These are phyloP conservation scores for Phoenoteleia sp. DNA, from an alignment of 2,888 invertebrate species.

Conservation along the genomic window DNA sequence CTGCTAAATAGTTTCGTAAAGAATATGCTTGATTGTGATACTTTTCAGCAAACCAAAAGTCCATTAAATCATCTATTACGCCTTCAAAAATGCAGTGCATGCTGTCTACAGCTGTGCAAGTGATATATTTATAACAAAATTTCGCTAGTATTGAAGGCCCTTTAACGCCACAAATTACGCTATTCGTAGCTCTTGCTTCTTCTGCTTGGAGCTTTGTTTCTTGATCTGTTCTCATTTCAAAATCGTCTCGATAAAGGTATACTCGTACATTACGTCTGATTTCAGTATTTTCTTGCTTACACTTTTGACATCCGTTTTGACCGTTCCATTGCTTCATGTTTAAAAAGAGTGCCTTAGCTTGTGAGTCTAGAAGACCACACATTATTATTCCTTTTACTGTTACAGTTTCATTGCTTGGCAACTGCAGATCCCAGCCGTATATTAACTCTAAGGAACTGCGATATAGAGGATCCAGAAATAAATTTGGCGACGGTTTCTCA, in stretches of 20 bases:
- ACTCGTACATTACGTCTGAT: neutral
- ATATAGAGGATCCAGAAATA: conserved; percentile 21
- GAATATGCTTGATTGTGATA: neutral
- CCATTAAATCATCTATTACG: neutral
- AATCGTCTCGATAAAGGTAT: conserved; percentile 16
- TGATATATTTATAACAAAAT: too few relatives aligned
- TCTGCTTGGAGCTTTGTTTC: too few relatives aligned
- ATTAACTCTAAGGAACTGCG: conserved; percentile 25
- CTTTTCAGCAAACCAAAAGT: too few relatives aligned
- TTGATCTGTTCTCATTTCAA: conserved; percentile 22
- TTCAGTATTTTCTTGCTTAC: conserved; percentile 5
- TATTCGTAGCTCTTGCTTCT: too few relatives aligned
- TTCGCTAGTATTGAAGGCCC: too few relatives aligned
- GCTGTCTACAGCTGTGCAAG: too few relatives aligned
- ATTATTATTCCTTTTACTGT: conserved; percentile 24
- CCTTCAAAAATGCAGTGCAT: neutral
- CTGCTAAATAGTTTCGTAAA: neutral
- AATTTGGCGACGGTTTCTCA: neutral
- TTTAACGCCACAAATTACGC: too few relatives aligned
- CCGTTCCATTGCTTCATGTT: conserved; percentile 42
- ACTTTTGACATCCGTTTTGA: conserved; percentile 41
- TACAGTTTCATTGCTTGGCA: neutral
- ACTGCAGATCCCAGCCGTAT: conserved; percentile 11
- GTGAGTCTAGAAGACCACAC: conserved; percentile 47
- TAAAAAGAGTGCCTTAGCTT: conserved; percentile 55